phyloP scores from a whole-genome alignment of 64 coral and sea anemone species.

The Orbicella faveolata region DNA sequence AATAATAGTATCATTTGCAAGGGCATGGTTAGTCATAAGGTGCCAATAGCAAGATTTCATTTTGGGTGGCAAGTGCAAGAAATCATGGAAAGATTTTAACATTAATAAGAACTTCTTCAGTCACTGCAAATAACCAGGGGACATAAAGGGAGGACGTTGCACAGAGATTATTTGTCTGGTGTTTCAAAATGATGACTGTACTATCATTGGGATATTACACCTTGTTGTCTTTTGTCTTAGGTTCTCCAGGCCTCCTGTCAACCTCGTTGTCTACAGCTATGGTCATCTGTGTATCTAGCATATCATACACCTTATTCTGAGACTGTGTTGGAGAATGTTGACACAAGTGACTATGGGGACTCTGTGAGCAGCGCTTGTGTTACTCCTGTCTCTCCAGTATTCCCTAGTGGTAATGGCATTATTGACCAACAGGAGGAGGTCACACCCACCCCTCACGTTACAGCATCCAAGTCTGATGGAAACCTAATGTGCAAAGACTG shows the following conservation, averaged over 20 bases:
- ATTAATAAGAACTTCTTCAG: no score
- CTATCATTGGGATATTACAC: no score
- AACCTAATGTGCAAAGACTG: conserved; percentile 36
- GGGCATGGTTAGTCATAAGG: no score
- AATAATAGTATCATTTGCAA: no score
- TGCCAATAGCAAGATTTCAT: no score
- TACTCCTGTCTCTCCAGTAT: conserved; percentile 23
- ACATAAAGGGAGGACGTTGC: no score
- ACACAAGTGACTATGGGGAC: conserved; percentile 34
- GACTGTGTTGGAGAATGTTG: conserved; percentile 8
- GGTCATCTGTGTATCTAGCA: conserved; percentile 75
- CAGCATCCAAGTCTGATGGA: conserved; percentile 76
- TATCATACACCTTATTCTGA: conserved; percentile 61
- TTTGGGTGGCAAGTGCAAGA: no score
- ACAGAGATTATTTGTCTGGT: no score
- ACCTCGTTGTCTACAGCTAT: conserved; percentile 70
- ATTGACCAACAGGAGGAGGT: conserved; percentile 26
- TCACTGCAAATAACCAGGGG: no score
- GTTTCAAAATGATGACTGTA: no score
- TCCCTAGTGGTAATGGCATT: conserved; percentile 27
- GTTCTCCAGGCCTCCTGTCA: conserved; percentile 79
- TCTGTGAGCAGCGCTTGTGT: conserved; percentile 40
- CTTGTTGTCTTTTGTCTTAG: conserved; percentile 14
- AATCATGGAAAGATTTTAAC: no score
- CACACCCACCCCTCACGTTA: background rate